Base-by-base conservation (phyloP, 1,140 invertebrate genomes). In the Zaprionus nigranus region DNA sequence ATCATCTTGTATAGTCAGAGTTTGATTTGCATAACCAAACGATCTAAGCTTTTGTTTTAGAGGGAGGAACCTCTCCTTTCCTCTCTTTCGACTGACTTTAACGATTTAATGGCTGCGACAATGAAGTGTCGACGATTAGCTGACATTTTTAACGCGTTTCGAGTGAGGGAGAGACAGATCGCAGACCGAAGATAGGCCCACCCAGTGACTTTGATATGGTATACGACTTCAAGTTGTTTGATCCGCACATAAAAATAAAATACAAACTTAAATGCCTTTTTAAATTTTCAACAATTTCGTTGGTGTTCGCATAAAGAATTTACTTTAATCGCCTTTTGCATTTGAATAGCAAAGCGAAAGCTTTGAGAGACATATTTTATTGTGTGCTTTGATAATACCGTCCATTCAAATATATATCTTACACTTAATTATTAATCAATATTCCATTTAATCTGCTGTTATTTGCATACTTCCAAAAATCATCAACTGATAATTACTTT, bases 71-170 rank as follows among this genome's bases (percentile, higher is more conserved):
- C 2, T 40, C 36, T 54, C 22, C 28, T 30, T 40, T 40, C 22
- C 38, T n/a, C 38, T 7, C 38, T 40, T 6, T 12, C 6, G 5
- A n/a, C 38, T 40, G 30, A 64, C 54, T 76, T 46, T 72, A 30
- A 76, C 22, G 36, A 76, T 30, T 72, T 69, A 86, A 85, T 79
- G 63, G 56, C 38, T 54, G 40, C 30, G 62, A 79, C 75, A 81
- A 81, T 78, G 75, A 70, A 63, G 61, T 87, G 83, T 75, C 54
- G 36, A 75, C 68, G 84, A 81, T 81, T 87, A 78, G 78, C 78
- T 82, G 58, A 63, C 70, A 75, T 46, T 67, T 67, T 58, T 63
- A 83, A 81, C 69, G 66, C 67, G 38, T 46, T 80, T 51, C 49
- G 7, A 51, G 28, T 9, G 28, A 30, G 28, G 30, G 30, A 11